These are phyloP conservation scores for Entomobrya proxima DNA, from an alignment of 2,888 invertebrate genomes.

Conservation along the genomic window DNA sequence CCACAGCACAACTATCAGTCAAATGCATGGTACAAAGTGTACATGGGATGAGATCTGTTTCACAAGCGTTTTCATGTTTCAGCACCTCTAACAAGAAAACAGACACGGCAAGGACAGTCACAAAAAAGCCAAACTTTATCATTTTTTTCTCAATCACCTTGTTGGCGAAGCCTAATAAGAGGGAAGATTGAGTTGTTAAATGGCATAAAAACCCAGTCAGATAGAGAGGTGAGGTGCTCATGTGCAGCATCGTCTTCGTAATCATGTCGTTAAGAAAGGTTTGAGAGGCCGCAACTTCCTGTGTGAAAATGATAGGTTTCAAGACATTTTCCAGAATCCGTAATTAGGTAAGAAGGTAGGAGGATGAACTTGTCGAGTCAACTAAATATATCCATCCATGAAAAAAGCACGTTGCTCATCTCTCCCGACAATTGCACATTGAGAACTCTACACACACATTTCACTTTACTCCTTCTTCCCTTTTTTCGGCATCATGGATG, in stretches of 20 bases:
- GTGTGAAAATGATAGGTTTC: constrained; percentile 75
- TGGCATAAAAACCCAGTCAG: not conserved
- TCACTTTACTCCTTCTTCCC: not conserved
- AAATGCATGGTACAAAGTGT: no score
- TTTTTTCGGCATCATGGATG: constrained; percentile 41
- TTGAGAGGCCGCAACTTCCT: constrained; percentile 74
- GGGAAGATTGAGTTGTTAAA: constrained; percentile 55
- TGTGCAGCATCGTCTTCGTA: constrained; percentile 39
- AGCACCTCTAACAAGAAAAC: not conserved
- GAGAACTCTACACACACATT: not conserved
- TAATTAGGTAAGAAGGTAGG: constrained; percentile 71
- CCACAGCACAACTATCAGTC: no score
- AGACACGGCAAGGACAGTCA: not conserved
- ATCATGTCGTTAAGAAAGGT: constrained; percentile 57
- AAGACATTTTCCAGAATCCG: constrained; percentile 74
- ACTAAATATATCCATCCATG: constrained; percentile 58
- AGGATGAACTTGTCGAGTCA: constrained; percentile 67
- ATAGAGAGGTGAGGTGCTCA: constrained; percentile 28
- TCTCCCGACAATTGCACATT: not conserved
- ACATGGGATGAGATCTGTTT: not conserved
- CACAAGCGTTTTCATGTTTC: not conserved
- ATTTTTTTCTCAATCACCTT: not conserved
- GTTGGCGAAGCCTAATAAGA: not conserved
- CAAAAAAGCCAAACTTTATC: not conserved
- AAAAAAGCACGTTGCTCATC: constrained; percentile 24